Conservation (phyloP, 2,113 vertebrate species). For the Pandion haliaetus region DNA sequence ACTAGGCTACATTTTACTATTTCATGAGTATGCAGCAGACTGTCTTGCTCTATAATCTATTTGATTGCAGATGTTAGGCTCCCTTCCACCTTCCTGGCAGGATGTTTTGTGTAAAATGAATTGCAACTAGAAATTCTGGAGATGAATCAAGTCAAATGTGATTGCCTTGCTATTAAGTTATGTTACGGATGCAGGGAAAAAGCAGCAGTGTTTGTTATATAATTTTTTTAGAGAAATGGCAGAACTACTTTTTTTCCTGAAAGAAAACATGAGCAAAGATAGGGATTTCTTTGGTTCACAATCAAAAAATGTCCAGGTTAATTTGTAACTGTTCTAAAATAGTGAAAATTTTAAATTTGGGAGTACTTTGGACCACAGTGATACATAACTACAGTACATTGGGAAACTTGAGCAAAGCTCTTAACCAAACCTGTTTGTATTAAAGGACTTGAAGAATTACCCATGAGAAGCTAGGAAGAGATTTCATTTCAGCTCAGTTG, state of each 20-base stretch:
- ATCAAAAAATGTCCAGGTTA: not conserved
- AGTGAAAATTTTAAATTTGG: not conserved
- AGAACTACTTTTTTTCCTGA: not conserved
- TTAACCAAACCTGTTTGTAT: not conserved
- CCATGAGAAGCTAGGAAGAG: not conserved
- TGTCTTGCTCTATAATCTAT: not conserved
- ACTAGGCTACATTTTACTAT: not conserved
- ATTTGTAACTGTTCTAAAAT: not conserved
- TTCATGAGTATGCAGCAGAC: not conserved
- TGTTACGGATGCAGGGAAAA: not conserved
- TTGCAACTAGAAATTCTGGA: not conserved
- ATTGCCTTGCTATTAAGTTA: not conserved
- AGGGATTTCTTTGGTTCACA: not conserved
- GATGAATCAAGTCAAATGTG: not conserved
- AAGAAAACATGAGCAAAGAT: not conserved
- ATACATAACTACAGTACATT: not conserved
- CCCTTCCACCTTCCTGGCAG: not conserved
- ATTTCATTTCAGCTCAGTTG: not conserved
- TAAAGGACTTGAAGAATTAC: not conserved
- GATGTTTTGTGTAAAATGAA: constrained; percentile 17
- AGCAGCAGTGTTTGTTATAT: not conserved
- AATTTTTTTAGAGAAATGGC: not conserved
- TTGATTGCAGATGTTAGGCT: not conserved
- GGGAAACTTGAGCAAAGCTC: not conserved
- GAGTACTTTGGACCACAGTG: not conserved